phyloP scores from a whole-genome alignment of 2,888 invertebrate genomes.

The Tricholauxania praeusta region DNA sequence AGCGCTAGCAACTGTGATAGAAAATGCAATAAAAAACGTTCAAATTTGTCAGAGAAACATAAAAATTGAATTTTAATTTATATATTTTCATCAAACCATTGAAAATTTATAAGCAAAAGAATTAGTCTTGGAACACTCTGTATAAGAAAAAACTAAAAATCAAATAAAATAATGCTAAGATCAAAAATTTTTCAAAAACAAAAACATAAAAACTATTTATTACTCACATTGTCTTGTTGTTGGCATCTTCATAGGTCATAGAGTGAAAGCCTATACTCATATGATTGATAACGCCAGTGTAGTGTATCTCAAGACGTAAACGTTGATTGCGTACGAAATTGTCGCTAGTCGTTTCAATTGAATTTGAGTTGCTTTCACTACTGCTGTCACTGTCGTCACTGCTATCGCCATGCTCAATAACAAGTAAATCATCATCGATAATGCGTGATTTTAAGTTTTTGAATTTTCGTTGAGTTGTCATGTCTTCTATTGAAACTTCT shows the following conservation, averaged over 20 bases:
- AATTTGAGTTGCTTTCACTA: conserved; percentile 4
- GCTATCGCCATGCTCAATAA: conserved; percentile 38
- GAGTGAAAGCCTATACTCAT: conserved; percentile 76
- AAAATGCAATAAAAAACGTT: too few relatives aligned
- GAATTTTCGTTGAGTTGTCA: conserved; percentile 42
- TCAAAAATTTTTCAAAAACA: too few relatives aligned
- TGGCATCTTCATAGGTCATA: conserved; percentile 69
- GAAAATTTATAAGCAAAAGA: too few relatives aligned
- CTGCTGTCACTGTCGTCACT: conserved; percentile 53
- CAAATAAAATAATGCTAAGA: too few relatives aligned
- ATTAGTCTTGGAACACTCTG: too few relatives aligned
- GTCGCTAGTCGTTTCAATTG: too few relatives aligned
- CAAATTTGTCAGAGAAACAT: too few relatives aligned
- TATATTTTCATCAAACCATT: too few relatives aligned
- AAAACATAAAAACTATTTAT: not conserved
- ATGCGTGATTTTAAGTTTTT: conserved; percentile 17
- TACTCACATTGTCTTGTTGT: conserved; percentile 64
- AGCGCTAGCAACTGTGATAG: too few relatives aligned
- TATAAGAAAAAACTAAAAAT: too few relatives aligned
- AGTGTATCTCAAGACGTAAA: conserved; percentile 70
- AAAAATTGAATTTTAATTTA: too few relatives aligned
- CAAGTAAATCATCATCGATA: not conserved
- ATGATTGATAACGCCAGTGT: conserved; percentile 71
- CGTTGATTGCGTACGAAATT: conserved; percentile 57
- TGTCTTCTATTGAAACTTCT: conserved; percentile 52